Evolutionary conservation across 2,888 invertebrate genomes (phyloP).

Genomic region (Rhorus exstirpatorius): DNA sequence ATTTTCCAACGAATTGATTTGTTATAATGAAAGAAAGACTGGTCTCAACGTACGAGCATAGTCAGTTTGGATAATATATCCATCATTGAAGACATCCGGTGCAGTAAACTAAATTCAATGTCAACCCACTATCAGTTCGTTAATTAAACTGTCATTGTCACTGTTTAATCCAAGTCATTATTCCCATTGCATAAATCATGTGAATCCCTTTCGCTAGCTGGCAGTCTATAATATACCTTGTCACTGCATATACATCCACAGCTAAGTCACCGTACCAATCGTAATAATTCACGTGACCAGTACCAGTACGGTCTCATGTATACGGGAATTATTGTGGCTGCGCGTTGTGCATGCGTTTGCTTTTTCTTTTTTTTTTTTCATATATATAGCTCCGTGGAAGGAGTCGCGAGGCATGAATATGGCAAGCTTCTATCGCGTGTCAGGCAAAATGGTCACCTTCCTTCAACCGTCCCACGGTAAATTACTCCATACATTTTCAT

Average conservation of each 20-base stretch:
- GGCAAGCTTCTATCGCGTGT: slow-evolving; percentile 34
- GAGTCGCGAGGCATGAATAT: slow-evolving; percentile 27
- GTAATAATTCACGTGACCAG: slow-evolving; percentile 35
- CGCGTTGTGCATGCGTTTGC: slow-evolving; percentile 1
- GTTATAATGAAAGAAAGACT: no score
- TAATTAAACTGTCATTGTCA: no score
- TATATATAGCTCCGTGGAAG: slow-evolving; percentile 10
- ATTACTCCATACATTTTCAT: slow-evolving; percentile 67
- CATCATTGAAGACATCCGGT: no score
- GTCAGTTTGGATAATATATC: no score
- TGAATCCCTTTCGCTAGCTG: background rate
- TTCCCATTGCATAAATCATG: slow-evolving; percentile 5
- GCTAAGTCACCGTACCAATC: slow-evolving; percentile 9
- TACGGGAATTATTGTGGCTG: slow-evolving; percentile 40
- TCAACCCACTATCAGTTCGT: no score
- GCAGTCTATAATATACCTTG: slow-evolving; percentile 15
- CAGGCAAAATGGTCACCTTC: slow-evolving; percentile 65
- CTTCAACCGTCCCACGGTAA: slow-evolving; percentile 68
- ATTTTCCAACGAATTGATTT: no score
- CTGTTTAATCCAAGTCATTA: no score
- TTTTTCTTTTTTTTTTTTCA: background rate
- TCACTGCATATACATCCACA: background rate
- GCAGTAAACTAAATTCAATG: no score
- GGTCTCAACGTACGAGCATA: no score
- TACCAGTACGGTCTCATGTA: slow-evolving; percentile 9